Base-by-base conservation (phyloP, 2,888 invertebrate genomes). In the Cheilosia vernalis region DNA sequence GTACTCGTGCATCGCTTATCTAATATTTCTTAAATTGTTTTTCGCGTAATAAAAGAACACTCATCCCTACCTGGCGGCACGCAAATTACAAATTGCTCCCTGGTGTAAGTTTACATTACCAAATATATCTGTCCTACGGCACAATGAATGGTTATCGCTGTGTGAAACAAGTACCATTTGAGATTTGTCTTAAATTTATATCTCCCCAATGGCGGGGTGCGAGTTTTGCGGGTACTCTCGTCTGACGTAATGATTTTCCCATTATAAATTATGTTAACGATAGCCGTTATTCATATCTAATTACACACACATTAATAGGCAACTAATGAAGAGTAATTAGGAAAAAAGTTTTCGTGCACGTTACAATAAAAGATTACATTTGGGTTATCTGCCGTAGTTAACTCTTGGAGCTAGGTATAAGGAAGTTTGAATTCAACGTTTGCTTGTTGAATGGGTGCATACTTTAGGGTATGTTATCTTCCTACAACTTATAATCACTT, bases 41-140 rank as follows among this genome's bases (percentile, higher is more conserved):
- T 44, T n/a, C 37, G 44, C 55, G 60, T 19, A 58, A 58, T 69
- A 58, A 72, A 49, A 56, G 49, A 77, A 47, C 70, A 70, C 60
- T 77, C 70, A 53, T 66, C 82, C 82, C 47, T n/a, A 58, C 77
- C 82, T 60, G 21, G 63, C 60, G 21, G 77, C n/a, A 44, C 17
- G 78, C 55, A 78, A 77, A 77, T 78, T 82, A 72, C 66, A 15
- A 49, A 66, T 40, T 15, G 47, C 21, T 78, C 84, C 69, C 80
- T 55, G 53, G 58, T 66, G 80, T 76, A 76, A 76, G 64, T 70
- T 76, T 60, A 74, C 83, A 79, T 79, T 74, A 63, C 77, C 30
- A 42, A 6, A n/a, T 17, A 7, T 24, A 2, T 2, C 6, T n/a
- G n/a, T 6, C 51, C 21, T 24, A 42, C 40, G 30, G 24, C 56